Base-by-base conservation (phyloP, 2,888 invertebrate genomes). In the Sipunculus nudus region DNA sequence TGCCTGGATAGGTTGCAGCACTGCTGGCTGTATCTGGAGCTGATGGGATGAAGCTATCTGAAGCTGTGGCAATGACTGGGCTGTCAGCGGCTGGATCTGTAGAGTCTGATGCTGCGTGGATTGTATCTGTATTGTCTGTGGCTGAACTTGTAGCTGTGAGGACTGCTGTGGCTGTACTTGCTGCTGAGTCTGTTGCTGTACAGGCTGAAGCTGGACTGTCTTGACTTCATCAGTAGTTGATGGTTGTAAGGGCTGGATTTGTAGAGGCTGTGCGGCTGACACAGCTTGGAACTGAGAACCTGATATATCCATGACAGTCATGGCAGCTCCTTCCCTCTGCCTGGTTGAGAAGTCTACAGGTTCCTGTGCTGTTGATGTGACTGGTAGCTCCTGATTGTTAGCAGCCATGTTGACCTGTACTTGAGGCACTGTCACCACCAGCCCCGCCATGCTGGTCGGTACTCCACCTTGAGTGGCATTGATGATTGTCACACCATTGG, bases 281-380 rank as follows among this genome's bases (percentile, higher is more conserved):
- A 13, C 13, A 13, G 35, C 10, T 35, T 8, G 35, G 35, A 13
- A 35, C 10, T 35, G 10, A 35, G 8, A 35, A 13, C 10, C 46
- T 21, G 48, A 35, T 35, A 25, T 25, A 10, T 39, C 39, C 10
- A n/a, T n/a, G n/a, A n/a, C n/a, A 6, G 19, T 41, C 41, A 41
- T 16, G 10, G 10, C 13, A 29, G 49, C n/a, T 26, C 4, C 49
- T 21, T 60, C 59, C 4, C 57, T 38, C 1, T 61, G 58, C 57
- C 68, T 71, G 45, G 72, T 89, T 68, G 89, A 89, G 77, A 90
- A 90, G 82, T 90, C 90, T 61, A 90, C 89, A 31, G 90, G 90
- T 80, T 90, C 90, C 68, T 89, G 89, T 4, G 5, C 59, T 49
- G 39, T 75, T 73, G 39, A 64, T 62, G 46, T 61, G 58, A 10